Conservation (phyloP, 2,113 vertebrate species). For the Perccottus glenii region DNA sequence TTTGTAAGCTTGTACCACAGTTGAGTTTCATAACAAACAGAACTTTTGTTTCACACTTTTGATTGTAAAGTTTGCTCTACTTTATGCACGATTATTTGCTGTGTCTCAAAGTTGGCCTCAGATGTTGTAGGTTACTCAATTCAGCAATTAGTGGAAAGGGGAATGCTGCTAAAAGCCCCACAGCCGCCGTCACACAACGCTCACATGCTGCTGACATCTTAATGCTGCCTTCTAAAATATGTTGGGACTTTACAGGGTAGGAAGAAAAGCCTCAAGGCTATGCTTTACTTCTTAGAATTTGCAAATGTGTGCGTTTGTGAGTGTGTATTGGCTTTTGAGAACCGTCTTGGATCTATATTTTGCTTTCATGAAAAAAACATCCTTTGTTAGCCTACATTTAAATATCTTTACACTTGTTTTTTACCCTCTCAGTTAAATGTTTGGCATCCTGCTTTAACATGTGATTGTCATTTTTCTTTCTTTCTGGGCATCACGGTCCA, state of each 20-base stretch:
- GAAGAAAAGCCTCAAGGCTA: slow-evolving; percentile 33
- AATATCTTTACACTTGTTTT: slow-evolving; percentile 9
- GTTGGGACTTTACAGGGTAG: slow-evolving; percentile 43
- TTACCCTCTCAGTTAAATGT: not conserved
- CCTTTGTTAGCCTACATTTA: slow-evolving; percentile 25
- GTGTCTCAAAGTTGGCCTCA: slow-evolving; percentile 5
- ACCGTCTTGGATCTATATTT: slow-evolving; percentile 20
- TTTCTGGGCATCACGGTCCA: slow-evolving; percentile 19
- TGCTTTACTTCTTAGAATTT: slow-evolving; percentile 29
- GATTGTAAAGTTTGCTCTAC: too few relatives aligned
- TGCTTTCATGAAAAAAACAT: slow-evolving; percentile 34
- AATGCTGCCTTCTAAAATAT: slow-evolving; percentile 45
- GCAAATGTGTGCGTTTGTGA: not conserved
- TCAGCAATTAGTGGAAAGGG: slow-evolving; percentile 36
- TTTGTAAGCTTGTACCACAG: too few relatives aligned
- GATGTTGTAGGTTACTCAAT: slow-evolving; percentile 23
- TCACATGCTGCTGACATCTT: slow-evolving; percentile 37
- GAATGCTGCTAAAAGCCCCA: slow-evolving; percentile 8
- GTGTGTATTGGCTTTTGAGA: slow-evolving; percentile 19
- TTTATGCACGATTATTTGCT: not conserved
- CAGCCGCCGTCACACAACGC: slow-evolving; percentile 4
- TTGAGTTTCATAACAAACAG: too few relatives aligned
- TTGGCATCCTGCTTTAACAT: not conserved
- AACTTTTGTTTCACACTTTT: too few relatives aligned
- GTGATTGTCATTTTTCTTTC: slow-evolving; percentile 4